phyloP scores from a whole-genome alignment of 2,113 vertebrate species.

The Sciurus niger region DNA sequence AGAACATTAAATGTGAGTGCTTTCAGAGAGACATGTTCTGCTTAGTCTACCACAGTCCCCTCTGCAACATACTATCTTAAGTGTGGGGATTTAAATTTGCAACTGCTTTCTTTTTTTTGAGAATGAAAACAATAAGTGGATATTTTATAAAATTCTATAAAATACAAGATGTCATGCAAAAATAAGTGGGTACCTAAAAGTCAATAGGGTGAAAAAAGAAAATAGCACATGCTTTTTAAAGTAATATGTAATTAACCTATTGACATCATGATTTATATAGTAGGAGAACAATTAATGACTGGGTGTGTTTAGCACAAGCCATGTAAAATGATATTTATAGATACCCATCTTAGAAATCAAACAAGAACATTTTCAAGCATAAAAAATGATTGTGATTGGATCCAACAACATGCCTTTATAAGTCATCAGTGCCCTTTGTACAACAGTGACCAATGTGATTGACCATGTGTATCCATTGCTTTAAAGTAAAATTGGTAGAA shows the following conservation, averaged over 20 bases:
- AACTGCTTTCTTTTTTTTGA: constrained; percentile 44
- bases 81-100: neutral
- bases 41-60: neutral
- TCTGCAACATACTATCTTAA: neutral
- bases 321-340: neutral
- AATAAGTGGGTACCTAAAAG: constrained; percentile 38
- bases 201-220: constrained; percentile 48
- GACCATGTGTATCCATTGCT: neutral
- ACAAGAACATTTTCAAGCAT: constrained; percentile 12
- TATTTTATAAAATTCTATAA: constrained; percentile 32
- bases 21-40: neutral
- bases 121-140: constrained; percentile 21
- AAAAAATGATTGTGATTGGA: neutral
- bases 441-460: neutral
- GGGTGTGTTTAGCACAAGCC: neutral
- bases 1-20: neutral
- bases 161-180: constrained; percentile 36
- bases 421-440: neutral
- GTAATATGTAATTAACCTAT: constrained; percentile 52
- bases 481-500: neutral
- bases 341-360: neutral
- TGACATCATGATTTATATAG: constrained; percentile 58
- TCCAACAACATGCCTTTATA: neutral
- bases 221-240: constrained; percentile 62
- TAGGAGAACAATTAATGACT: constrained; percentile 68